These are phyloP conservation scores for Melanotus villosus DNA, from an alignment of 2,888 invertebrate genomes.

Conservation along the genomic window DNA sequence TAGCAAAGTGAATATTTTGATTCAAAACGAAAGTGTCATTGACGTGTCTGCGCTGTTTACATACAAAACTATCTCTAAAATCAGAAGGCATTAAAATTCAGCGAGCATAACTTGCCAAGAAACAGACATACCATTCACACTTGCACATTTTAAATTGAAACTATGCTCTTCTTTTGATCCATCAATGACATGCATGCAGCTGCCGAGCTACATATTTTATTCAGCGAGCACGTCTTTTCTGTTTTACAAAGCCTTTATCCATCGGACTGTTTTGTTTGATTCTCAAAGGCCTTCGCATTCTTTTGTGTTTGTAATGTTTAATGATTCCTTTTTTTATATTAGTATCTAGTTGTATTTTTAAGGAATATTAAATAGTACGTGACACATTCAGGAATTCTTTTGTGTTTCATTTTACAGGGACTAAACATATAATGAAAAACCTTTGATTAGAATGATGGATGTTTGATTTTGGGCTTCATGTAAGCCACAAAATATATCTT, in stretches of 20 bases:
- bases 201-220: slow-evolving; percentile 3
- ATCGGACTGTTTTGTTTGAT: neutral
- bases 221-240: neutral
- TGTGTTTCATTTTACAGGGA: too few species aligned
- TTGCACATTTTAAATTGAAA: slow-evolving; percentile 40
- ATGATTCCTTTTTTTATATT: neutral
- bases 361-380: slow-evolving; percentile 4
- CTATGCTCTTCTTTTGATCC: slow-evolving; percentile 19
- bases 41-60: slow-evolving; percentile 9
- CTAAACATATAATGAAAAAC: too few species aligned
- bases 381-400: slow-evolving; percentile 3
- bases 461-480: too few species aligned
- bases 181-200: slow-evolving; percentile 18
- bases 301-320: neutral
- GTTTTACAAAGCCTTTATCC: neutral
- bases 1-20: neutral
- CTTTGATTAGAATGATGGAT: too few species aligned
- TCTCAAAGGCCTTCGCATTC: slow-evolving; percentile 18
- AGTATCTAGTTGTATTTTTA: neutral
- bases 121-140: slow-evolving; percentile 12
- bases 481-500: too few species aligned
- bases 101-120: slow-evolving; percentile 26
- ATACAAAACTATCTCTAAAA: slow-evolving; percentile 16
- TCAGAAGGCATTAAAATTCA: slow-evolving; percentile 27
- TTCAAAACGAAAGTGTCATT: slow-evolving; percentile 19